Evolutionary conservation across 2,113 vertebrate genomes (phyloP), one percentile per base, ranked within the genome.

Genomic region (Melanostigma gelatinosum): DNA sequence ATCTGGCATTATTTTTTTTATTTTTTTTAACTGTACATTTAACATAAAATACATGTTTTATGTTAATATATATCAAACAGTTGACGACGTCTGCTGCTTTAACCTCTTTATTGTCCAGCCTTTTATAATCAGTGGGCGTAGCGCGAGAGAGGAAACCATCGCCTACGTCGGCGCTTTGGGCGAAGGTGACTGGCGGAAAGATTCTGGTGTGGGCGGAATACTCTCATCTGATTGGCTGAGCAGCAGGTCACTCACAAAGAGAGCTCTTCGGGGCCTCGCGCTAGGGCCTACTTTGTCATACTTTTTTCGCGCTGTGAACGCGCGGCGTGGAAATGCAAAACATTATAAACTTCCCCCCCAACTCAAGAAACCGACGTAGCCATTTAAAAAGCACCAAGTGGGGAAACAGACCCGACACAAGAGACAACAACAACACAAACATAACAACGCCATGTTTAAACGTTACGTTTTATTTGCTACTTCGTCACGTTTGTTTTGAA

Each of bases 401-500:
- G 34, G 34, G 34, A 34, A 10, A 9, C 8, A 18, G 4, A 34
- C 34, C 5, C 34, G 32, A 34, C 34, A 34, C 34, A 34, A 34
- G 34, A 34, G 34, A 55, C 8, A 55, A 52, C 50, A 44, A 44
- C 44, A 46, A 22, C 6, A 38, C 38, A 11, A 46, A 61, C 0
- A 10, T 2, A 7, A 20, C 29, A 0, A 1, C 22, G 2, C 57
- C 11, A 44, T 27, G 46, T 3, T 16, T 27, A 13, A 18, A 48
- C 15, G 13, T 4, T 42, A 54, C 61, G 40, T 72, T 42, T 61
- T 27, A 46, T 77, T 8, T 36, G 7, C 72, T 40, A 84, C 85
- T 90, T 86, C 82, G 86, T 90, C 89, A 85, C 86, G 87, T 92
- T 93, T 94, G 92, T 93, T 94, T 93, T 92, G 89, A 92, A 93